Base-by-base conservation (phyloP, 2,797 vertebrate species). In the Aphelocoma californica region DNA sequence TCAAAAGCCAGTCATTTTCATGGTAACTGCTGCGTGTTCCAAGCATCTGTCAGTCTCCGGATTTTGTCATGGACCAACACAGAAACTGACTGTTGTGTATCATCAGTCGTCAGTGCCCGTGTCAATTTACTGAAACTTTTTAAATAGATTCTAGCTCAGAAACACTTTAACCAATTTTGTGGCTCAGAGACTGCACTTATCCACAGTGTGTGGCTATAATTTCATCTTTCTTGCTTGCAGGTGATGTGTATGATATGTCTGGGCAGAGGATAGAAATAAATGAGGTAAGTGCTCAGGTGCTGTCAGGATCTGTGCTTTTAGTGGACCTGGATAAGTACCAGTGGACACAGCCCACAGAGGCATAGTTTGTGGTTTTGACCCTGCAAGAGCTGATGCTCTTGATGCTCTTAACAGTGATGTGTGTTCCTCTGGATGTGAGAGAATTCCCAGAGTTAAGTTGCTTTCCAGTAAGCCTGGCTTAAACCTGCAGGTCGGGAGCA, bases 211-310 rank as follows among this genome's bases (percentile, higher is more conserved):
- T 56, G 73, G 21, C 54, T 82, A 57, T 88, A 87, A 96, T 54
- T 16, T 51, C 4, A 19, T 79, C 70, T 92, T 96, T 97, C 64
- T 82, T 45, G 83, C 73, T 82, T 97, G 62, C 90, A 99, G 99
- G 99, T 38, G 97, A 98, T 32, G 88, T 98, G 75, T 95, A 96
- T 72, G 98, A 98, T 74, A 93, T 96, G 47, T 62, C 97, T 31
- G 98, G 98, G 77, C 94, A 98, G 51, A 98, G 96, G 36, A 86
- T 98, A 20, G 98, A 98, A 88, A 96, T 98, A 78, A 98, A 97
- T 20, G 98, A 99, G 98, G 99, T 99, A 96, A 98, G 98, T 92
- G 61, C 56, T 51, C 29, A 36, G 86, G 21, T n/a, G 12, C 73
- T 82, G 3, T 6, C 18, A 56, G 29, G 24, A 45, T 47, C 40